Base-by-base conservation (phyloP, 2,797 vertebrate species). In the Urophycis tenuis region DNA sequence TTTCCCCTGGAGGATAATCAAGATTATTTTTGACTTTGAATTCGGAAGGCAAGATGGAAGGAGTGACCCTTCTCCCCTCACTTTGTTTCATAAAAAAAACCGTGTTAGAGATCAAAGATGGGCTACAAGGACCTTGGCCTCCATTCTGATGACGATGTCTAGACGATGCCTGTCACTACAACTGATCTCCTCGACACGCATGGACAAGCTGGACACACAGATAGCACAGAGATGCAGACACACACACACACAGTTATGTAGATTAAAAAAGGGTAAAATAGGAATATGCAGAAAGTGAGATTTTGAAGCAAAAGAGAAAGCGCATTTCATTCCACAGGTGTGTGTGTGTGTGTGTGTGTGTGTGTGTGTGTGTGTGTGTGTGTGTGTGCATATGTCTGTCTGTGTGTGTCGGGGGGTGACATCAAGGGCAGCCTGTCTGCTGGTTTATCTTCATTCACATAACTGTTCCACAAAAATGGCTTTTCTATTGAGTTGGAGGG, bases 401-500 rank as follows among this genome's bases (percentile, higher is more conserved):
- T 75, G 81, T 60, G 49, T 60, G 49, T 60, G 22, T 60, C 1
- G 41, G 75, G 75, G 78, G 80, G 80, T 71, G 67, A 77, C 80
- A 32, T 78, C 74, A 73, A 71, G 74, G 75, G 53, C 75, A 74
- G 36, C 7, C 74, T 32, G 41, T 72, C 73, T 36, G 69, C 74
- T 72, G 71, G 34, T 85, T 83, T 79, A 72, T 80, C 73, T 87
- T 82, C 30, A 73, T 85, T 85, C 85, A 81, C 74, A n/a, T 78
- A 79, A 80, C 81, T 67, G 77, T 80, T 77, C 78, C 81, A 81
- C 34, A 83, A 82, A 60, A 88, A 88, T 81, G 78, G 85, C 73
- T 64, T 87, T 85, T 80, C 80, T 77, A 85, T 84, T 83, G 80
- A 82, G 84, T 81, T 86, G 49, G 70, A 45, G 73, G 73, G 49